Conservation (phyloP, 2,888 invertebrate species). For the Tachina lurida region DNA sequence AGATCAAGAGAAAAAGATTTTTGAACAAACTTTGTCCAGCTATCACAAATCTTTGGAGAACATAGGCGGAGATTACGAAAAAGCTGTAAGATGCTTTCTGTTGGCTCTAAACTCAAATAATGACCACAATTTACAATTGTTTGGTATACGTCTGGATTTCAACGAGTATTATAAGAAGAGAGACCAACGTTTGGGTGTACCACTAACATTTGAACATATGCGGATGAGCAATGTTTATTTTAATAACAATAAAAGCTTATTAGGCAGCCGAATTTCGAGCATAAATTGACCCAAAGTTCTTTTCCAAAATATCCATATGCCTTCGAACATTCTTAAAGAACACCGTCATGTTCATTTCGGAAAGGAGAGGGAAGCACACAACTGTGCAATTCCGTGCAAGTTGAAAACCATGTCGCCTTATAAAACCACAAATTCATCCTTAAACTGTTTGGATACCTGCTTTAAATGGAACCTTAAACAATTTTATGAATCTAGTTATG, state of each 20-base stretch:
- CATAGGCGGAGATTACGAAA: conserved; percentile 84
- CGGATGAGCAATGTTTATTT: conserved; percentile 84
- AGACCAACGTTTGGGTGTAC: conserved; percentile 89
- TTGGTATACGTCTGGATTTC: conserved; percentile 96
- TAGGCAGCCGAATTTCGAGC: conserved; percentile 72
- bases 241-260: conserved; percentile 74
- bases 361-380: conserved; percentile 24
- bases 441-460: conserved; percentile 58
- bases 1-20: conserved; percentile 81
- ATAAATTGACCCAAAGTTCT: conserved; percentile 71
- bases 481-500: conserved; percentile 31
- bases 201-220: conserved; percentile 86
- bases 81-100: conserved; percentile 93
- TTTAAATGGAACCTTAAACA: conserved; percentile 57
- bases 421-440: conserved; percentile 49
- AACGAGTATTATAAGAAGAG: conserved; percentile 96
- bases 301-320: conserved; percentile 9
- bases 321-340: conserved; percentile 14
- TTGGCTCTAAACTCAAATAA: conserved; percentile 91
- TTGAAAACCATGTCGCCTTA: conserved; percentile 53
- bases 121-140: conserved; percentile 93
- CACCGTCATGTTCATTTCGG: not conserved
- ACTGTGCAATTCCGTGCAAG: conserved; percentile 47
- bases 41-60: conserved; percentile 78
- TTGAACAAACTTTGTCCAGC: conserved; percentile 78